Evolutionary conservation across 2,797 vertebrate species (phyloP).

Genomic region (Acanthopagrus latus): DNA sequence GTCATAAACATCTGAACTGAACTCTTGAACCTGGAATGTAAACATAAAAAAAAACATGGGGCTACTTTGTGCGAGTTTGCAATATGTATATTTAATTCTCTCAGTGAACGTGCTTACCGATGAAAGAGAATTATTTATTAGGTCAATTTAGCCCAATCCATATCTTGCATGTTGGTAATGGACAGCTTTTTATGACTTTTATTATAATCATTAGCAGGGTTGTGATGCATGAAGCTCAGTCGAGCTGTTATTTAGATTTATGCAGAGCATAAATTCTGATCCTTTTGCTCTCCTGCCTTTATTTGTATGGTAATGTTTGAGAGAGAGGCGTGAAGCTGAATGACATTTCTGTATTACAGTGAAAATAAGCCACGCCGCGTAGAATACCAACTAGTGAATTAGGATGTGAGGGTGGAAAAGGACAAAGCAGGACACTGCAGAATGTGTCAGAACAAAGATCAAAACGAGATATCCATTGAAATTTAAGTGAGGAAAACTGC

Average conservation of each 20-base stretch:
- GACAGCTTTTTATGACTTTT: constrained; percentile 68
- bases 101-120: constrained; percentile 42
- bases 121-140: constrained; percentile 78
- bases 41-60: constrained; percentile 41
- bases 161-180: constrained; percentile 60
- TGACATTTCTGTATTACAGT: constrained; percentile 74
- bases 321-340: constrained; percentile 74
- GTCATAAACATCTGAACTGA: constrained; percentile 21
- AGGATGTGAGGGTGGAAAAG: constrained; percentile 64
- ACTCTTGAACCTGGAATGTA: constrained; percentile 52
- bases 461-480: constrained; percentile 26
- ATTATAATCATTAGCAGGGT: constrained; percentile 53
- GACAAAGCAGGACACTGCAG: constrained; percentile 55
- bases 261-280: constrained; percentile 63
- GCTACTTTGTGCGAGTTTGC: constrained; percentile 8
- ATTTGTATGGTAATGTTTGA: constrained; percentile 81
- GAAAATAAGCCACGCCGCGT: constrained; percentile 39
- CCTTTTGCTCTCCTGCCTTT: constrained; percentile 65
- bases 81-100: constrained; percentile 70
- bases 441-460: constrained; percentile 35
- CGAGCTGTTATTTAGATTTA: constrained; percentile 58
- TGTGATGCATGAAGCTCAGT: constrained; percentile 56
- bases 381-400: constrained; percentile 80
- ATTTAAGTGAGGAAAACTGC: constrained; percentile 14
- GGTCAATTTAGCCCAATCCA: constrained; percentile 69